These are phyloP conservation scores for Drosophila parthenogenetica DNA, from an alignment of 2,888 invertebrate genomes.

Conservation along the genomic window DNA sequence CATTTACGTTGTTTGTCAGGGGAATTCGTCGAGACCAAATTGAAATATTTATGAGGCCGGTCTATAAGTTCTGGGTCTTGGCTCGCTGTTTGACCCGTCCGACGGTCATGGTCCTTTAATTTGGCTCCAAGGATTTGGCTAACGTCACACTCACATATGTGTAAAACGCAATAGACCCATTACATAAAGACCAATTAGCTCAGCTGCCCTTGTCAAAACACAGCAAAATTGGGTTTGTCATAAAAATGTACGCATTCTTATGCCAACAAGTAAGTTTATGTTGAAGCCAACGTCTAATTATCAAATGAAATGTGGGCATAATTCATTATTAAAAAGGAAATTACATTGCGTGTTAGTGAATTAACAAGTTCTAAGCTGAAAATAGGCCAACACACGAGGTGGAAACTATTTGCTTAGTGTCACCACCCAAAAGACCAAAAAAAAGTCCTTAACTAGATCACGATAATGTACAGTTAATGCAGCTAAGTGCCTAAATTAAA, in stretches of 20 bases:
- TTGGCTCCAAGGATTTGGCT: conserved; percentile 42
- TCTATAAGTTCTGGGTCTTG: neutral
- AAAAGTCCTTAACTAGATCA: conserved; percentile 10
- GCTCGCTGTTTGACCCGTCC: neutral
- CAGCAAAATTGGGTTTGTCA: conserved; percentile 35
- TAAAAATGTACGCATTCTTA: conserved; percentile 3
- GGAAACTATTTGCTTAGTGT: conserved; percentile 35
- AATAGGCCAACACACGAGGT: conserved; percentile 24
- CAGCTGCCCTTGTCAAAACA: conserved; percentile 50
- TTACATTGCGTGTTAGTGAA: conserved; percentile 69
- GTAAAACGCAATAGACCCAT: conserved; percentile 12
- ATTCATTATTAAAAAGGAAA: conserved; percentile 58
- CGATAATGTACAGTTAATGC: conserved; percentile 15
- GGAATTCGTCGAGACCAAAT: conserved; percentile 33
- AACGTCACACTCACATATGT: conserved; percentile 26
- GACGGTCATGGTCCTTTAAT: conserved; percentile 48
- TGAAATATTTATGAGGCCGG: conserved; percentile 29
- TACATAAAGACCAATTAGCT: conserved; percentile 17
- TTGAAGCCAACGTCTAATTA: conserved; percentile 49
- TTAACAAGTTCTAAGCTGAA: conserved; percentile 51
- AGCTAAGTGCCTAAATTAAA: conserved; percentile 14
- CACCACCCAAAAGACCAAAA: neutral
- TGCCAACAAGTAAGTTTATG: conserved; percentile 7
- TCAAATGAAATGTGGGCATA: conserved; percentile 61
- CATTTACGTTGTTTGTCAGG: conserved; percentile 28